These are phyloP conservation scores for Lepus timidus DNA, from an alignment of 2,113 vertebrate species.

Conservation along the genomic window DNA sequence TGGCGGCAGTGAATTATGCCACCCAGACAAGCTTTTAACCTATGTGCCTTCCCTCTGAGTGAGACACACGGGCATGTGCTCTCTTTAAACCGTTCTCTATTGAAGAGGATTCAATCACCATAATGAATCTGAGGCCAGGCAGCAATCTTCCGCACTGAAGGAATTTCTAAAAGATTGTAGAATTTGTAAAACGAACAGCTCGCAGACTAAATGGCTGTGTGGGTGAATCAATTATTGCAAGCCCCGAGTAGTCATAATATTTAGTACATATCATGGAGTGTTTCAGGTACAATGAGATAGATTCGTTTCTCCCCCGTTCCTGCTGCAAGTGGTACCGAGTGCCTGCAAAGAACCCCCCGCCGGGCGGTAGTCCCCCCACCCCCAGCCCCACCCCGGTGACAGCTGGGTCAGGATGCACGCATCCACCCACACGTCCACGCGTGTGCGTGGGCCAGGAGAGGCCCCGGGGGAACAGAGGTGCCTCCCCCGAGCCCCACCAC, in stretches of 20 bases:
- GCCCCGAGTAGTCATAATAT: constrained; percentile 94
- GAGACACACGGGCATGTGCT: constrained; percentile 91
- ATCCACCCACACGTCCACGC: fast-evolving
- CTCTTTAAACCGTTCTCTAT: constrained; percentile 95
- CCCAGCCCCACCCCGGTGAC: constrained; percentile 65
- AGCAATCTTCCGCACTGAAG: constrained; percentile 95
- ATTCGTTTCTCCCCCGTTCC: constrained; percentile 86
- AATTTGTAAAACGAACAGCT: constrained; percentile 97
- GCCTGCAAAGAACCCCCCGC: constrained; percentile 82
- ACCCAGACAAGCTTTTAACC: constrained; percentile 97
- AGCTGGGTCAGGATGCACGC: constrained; percentile 82
- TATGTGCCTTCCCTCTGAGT: constrained; percentile 93
- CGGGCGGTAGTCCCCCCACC: constrained; percentile 39
- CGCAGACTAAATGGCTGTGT: constrained; percentile 94
- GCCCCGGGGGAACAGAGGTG: neutral
- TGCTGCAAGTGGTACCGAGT: constrained; percentile 79
- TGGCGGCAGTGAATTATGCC: constrained; percentile 95
- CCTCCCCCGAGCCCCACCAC: neutral
- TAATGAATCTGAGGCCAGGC: constrained; percentile 96
- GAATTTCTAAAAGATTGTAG: constrained; percentile 96
- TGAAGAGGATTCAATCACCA: constrained; percentile 97
- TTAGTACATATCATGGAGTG: constrained; percentile 93
- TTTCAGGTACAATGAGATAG: constrained; percentile 93
- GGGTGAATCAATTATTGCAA: constrained; percentile 95
- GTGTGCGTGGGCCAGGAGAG: neutral